Base-by-base conservation (phyloP, 2,113 vertebrate genomes). In the Melanotaenia duboulayi region DNA sequence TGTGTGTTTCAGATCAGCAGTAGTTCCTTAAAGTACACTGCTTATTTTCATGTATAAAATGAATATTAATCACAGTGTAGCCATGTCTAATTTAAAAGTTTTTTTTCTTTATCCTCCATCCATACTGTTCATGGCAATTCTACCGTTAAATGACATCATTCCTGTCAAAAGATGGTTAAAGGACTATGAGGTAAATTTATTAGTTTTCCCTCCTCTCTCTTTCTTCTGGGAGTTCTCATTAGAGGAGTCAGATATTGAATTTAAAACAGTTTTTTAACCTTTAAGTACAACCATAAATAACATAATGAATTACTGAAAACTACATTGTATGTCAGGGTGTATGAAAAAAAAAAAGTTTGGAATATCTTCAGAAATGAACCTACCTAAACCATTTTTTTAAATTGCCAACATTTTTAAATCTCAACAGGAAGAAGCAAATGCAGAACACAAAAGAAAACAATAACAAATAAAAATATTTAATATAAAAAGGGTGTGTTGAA, bases 191-290 rank as follows among this genome's bases (percentile, higher is more conserved):
- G 4, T 56, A n/a, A 48, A 24, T 17, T 2, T 77, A 57, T 74
- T 70, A 24, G 69, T 77, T 71, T 77, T 65, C 14, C 67, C 73
- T 55, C 69, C 14, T 71, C 69, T 56, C 12, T 13, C 7, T 10
- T 19, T 52, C 57, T 28, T 16, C 12, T 14, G 35, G 51, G 42
- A 74, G 40, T 32, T 1, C 17, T 46, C 49, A 19, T 19, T 23
- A 22, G 17, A 44, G 32, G 32, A 23, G 61, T 66, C 28, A 32
- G 28, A 44, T 2, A 25, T 60, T 12, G 0, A 22, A 42, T 44
- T 37, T 52, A 4, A 50, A 35, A 25, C 44, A 44, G 5, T 44
- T 44, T 11, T 17, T 44, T 3, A 19, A 48, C 44, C 17, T 48
- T 48, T 48, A 2, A 48, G 17, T 2, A 16, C 14, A 42, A 42